Evolutionary conservation across 2,888 invertebrate genomes (phyloP).

Genomic region (Orthonychiurus folsomi): DNA sequence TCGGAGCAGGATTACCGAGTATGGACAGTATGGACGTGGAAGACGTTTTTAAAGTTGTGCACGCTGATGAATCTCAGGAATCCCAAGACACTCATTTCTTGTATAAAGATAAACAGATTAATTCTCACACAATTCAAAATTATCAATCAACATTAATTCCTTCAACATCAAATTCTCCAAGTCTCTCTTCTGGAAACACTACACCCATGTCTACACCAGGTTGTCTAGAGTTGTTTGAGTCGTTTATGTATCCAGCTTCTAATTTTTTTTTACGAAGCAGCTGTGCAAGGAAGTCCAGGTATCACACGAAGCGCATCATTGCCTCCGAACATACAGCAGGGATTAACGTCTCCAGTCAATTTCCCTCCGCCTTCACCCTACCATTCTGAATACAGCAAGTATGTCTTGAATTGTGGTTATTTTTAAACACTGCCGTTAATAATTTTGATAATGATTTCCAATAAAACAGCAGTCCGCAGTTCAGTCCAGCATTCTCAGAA

Average conservation of each 20-base stretch:
- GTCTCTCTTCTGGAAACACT: background rate
- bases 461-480: conserved; percentile 61
- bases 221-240: background rate
- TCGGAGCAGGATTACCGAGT: conserved; percentile 60
- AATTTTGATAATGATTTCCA: conserved; percentile 35
- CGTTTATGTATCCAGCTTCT: too few species aligned
- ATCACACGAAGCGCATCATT: conserved; percentile 30
- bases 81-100: conserved; percentile 53
- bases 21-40: conserved; percentile 87
- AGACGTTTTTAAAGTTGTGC: conserved; percentile 81
- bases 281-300: conserved; percentile 37
- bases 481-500: conserved; percentile 60
- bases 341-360: conserved; percentile 58
- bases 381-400: conserved; percentile 74
- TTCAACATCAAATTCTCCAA: background rate
- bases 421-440: background rate
- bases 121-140: background rate
- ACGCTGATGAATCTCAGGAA: conserved; percentile 69
- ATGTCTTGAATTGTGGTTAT: conserved; percentile 27
- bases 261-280: too few species aligned
- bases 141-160: background rate
- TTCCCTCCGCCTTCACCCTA: conserved; percentile 68
- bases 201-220: background rate
- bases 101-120: too few species aligned
- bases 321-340: conserved; percentile 31